phyloP scores from a whole-genome alignment of 2,888 invertebrate genomes.

The Caenorhabditis macrosperma region DNA sequence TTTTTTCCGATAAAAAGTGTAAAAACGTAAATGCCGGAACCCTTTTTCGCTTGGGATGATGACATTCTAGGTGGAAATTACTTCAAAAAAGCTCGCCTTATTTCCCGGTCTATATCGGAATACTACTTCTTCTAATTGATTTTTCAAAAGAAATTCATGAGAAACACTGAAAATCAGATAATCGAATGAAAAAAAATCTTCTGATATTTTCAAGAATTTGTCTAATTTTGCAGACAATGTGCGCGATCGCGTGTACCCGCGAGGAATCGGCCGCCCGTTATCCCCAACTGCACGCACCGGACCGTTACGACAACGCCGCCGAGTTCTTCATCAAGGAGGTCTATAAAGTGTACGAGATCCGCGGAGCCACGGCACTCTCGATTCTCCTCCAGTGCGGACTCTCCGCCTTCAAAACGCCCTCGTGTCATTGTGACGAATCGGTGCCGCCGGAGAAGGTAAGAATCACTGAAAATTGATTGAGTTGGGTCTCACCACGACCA shows the following conservation, averaged over 20 bases:
- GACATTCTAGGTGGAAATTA: no score
- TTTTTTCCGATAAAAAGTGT: no score
- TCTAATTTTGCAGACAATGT: conserved; percentile 61
- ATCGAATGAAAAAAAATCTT: background rate
- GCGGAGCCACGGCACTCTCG: conserved; percentile 91
- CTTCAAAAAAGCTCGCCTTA: no score
- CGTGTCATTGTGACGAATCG: conserved; percentile 65
- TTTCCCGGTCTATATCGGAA: no score
- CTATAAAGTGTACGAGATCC: conserved; percentile 89
- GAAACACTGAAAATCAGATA: background rate
- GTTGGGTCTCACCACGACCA: background rate
- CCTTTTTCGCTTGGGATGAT: no score
- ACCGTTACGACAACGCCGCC: conserved; percentile 90
- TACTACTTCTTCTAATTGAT: no score
- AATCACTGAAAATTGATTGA: background rate
- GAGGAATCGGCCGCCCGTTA: conserved; percentile 76
- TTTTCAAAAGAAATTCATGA: no score
- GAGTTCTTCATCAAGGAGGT: conserved; percentile 94
- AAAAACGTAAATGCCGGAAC: no score
- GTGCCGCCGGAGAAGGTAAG: conserved; percentile 13
- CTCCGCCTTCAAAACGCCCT: conserved; percentile 93
- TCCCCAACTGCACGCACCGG: conserved; percentile 83
- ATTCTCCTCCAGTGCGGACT: conserved; percentile 93
- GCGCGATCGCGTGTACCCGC: conserved; percentile 60
- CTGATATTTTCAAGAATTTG: no score